These are phyloP conservation scores for Drosophila stalkeri DNA, from an alignment of 2,888 invertebrate genomes.

Conservation along the genomic window DNA sequence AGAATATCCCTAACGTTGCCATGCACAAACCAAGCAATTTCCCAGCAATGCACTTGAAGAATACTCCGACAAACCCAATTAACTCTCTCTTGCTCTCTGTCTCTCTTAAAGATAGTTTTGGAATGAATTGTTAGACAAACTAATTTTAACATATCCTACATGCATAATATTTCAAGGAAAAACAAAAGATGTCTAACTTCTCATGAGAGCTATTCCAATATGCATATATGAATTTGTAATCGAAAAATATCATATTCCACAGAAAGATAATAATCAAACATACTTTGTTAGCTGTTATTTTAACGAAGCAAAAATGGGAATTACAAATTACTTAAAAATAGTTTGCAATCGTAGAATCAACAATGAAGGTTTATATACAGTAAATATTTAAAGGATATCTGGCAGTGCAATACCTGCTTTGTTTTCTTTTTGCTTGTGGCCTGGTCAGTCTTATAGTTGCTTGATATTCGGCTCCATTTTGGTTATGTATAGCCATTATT, in stretches of 20 bases:
- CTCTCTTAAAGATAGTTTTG: neutral
- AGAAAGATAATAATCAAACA: neutral
- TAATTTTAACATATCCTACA: conserved; percentile 6
- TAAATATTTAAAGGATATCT: neutral
- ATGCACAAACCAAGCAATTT: neutral
- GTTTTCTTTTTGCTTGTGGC: neutral
- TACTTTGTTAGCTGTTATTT: too few relatives aligned
- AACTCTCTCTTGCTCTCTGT: neutral
- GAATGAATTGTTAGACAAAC: conserved; percentile 24
- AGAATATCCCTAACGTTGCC: neutral
- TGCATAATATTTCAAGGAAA: neutral
- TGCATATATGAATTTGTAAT: neutral
- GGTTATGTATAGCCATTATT: conserved; percentile 24
- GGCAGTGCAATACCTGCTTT: neutral
- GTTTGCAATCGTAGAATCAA: neutral
- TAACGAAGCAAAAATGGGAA: too few relatives aligned
- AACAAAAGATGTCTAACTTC: neutral
- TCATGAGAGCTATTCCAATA: neutral
- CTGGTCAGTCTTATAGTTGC: too few relatives aligned
- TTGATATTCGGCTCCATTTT: conserved; percentile 8
- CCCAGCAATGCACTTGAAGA: conserved; percentile 8
- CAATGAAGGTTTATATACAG: too few relatives aligned
- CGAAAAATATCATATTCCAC: neutral
- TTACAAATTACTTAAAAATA: neutral
- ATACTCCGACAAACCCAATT: conserved; percentile 28